Percentiles rank a stretch among this genome's conserved stretches.
Evolutionary conservation across 1,140 invertebrate species (phyloP).

Genomic region (Sycobia sp.): DNA sequence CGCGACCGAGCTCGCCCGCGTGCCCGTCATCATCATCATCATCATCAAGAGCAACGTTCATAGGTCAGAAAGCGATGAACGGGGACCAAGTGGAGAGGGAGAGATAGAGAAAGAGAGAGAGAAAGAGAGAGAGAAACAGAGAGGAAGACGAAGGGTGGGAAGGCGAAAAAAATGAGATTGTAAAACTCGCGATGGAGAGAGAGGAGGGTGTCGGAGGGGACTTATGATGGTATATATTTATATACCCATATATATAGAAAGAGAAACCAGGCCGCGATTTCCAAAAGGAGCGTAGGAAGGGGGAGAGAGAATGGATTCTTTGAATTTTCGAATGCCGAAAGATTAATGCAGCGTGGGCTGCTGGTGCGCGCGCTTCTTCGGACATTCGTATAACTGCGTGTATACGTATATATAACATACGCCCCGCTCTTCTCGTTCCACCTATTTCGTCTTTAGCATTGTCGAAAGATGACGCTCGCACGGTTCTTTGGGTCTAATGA

Average conservation of each 20-base stretch:
- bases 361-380: conserved; percentile 27
- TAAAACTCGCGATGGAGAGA: too few relatives aligned
- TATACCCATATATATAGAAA: too few relatives aligned
- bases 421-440: too few relatives aligned
- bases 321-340: conserved; percentile 46
- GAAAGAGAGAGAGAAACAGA: conserved; percentile 26
- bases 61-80: conserved; percentile 10
- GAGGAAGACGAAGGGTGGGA: conserved; percentile 6
- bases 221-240: too few relatives aligned
- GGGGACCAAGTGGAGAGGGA: neutral
- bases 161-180: conserved; percentile 33
- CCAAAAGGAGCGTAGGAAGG: too few relatives aligned
- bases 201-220: conserved; percentile 3
- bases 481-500: conserved; percentile 27
- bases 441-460: too few relatives aligned
- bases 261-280: conserved; percentile 34
- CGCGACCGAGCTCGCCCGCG: too few relatives aligned
- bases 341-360: conserved; percentile 42
- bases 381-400: conserved; percentile 37
- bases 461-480: conserved; percentile 16
- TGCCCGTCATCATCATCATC: too few relatives aligned
- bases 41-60: too few relatives aligned
- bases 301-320: conserved; percentile 48
- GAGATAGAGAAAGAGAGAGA: neutral
- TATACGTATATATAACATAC: too few relatives aligned